Conservation (phyloP, 2,113 vertebrate genomes). For the Telmatochromis brachygnathus region DNA sequence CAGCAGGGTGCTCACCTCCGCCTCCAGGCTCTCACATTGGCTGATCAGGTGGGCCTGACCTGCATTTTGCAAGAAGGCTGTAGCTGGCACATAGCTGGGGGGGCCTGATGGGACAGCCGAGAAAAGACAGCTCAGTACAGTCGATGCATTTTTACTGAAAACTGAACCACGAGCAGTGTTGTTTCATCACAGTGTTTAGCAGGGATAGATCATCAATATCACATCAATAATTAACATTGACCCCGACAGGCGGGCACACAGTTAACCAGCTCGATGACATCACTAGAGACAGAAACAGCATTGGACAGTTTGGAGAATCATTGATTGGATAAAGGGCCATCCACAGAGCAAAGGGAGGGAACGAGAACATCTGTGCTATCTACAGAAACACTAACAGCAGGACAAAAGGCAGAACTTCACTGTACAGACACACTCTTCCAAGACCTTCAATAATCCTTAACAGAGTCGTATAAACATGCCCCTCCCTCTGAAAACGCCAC, state of each 20-base stretch:
- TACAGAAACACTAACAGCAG: neutral
- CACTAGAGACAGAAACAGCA: fast-evolving
- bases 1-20: conserved; percentile 82
- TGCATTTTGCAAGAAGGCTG: conserved; percentile 92
- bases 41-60: conserved; percentile 94
- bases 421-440: neutral
- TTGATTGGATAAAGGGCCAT: neutral
- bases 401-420: neutral
- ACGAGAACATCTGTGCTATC: no score
- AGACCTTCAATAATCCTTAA: neutral
- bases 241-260: fast-evolving
- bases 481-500: neutral
- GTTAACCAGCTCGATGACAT: neutral
- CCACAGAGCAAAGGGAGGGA: no score
- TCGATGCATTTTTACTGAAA: neutral
- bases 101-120: conserved; percentile 71
- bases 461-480: fast-evolving
- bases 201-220: neutral
- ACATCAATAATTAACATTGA: neutral
- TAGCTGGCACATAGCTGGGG: conserved; percentile 97
- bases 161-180: fast-evolving
- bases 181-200: fast-evolving
- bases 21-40: conserved; percentile 92
- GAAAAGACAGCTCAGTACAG: neutral
- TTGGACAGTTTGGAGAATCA: neutral